Evolutionary conservation across 2,888 invertebrate species (phyloP), one percentile per base, ranked within the genome.

Genomic region (Mellilla xanthometata): DNA sequence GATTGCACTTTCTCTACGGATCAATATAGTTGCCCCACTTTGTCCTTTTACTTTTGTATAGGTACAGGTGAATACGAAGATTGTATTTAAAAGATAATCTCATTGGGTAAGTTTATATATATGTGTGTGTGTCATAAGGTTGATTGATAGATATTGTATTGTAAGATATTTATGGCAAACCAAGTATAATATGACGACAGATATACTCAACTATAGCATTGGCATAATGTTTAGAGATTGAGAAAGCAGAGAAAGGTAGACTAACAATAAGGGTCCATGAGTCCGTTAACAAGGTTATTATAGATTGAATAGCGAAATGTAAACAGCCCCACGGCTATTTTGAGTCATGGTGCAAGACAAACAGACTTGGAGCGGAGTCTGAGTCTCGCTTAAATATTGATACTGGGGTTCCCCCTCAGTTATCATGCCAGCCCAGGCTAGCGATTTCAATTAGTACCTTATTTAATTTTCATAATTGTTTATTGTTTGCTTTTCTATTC

Each of bases 301-400:
- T 58, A 68, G 71, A 77, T 79, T 77, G 69, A 77, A 73, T 76
- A 76, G 77, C 69, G 64, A 65, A 81, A 73, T 73, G 76, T 73
- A 81, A 79, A 82, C 73, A 82, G 66, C 79, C 81, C 77, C 72
- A 64, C 52, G 75, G 80, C 74, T 72, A 78, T 82, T 78, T 76
- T 75, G 75, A 75, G 71, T 71, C 69, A 71, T 62, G 81, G 82
- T 77, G 77, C 69, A 80, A 81, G 70, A 73, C 76, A 82, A 84
- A 83, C 77, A 78, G 66, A 64, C 72, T 68, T 62, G 61, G 64
- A 70, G 67, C 68, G 65, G 60, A 68, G 75, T 66, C 68, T 73
- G 62, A 60, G 58, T 68, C 70, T 67, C 60, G 65, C 67, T 81
- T 72, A 74, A 83, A 84, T 83, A 86, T 85, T 86, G 77, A 81